Base-by-base conservation (phyloP, 2,888 invertebrate genomes). In the Andricus quercusramuli region DNA sequence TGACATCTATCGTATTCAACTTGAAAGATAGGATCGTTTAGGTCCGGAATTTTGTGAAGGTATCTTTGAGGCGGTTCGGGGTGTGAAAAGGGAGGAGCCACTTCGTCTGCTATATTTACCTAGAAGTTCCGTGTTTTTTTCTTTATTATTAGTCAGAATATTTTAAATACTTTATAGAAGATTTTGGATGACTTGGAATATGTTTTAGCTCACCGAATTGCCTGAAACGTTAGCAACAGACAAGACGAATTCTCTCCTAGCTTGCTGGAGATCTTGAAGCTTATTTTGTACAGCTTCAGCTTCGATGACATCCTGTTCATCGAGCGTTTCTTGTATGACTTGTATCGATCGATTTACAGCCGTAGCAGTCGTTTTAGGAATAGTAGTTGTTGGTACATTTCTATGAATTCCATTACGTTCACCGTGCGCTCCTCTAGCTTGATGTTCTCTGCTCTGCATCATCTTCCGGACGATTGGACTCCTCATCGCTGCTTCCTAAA, bases 211-310 rank as follows among this genome's bases (percentile, higher is more conserved):
- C 11, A 89, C 80, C 3, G 87, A 85, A 20, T 90, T 89, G 17
- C 83, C 85, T 29, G 90, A 88, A 25, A 91, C 89, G 70, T 86
- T 88, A 3, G 91, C 90, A 6, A 90, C 88, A 0, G 91, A 85
- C n/a, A 91, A 83, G 8, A 91, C 89, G 66, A 91, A 90, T 3
- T 91, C 91, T n/a, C 91, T 85, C 25, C 91, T 87, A 3, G 91
- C 90, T 13, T 88, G 84, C n/a, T 91, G 91, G 8, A 91, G 82
- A 5, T 90, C 90, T 20, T 86, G 84, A 20, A 91, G 79, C 65
- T 85, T 90, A 2, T 66, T 78, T 59, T 90, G 88, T 6, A 91
- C 88, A 0, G 88, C 79, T 2, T 80, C 82, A 0, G 80, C 70
- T 77, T 91, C 91, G 0, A 70, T 84, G 1, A 88, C 89, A 5